Evolutionary conservation across 2,797 vertebrate species (phyloP).

Genomic region (Propithecus deckenii): DNA sequence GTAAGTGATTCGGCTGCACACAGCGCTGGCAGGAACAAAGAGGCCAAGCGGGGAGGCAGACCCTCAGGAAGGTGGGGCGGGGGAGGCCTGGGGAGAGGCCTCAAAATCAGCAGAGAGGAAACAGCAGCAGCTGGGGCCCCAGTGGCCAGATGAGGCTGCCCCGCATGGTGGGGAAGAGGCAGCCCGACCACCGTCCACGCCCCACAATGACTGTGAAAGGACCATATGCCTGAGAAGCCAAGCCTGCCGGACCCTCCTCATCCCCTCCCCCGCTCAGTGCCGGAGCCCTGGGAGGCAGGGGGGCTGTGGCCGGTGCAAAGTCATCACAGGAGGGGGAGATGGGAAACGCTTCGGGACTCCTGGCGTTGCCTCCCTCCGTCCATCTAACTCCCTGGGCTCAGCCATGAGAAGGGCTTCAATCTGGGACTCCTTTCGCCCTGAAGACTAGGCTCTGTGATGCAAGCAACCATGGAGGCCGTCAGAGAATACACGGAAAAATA

Average conservation of each 20-base stretch:
- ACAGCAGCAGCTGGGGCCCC: not conserved
- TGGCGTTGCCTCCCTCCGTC: not conserved
- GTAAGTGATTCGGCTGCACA: not conserved
- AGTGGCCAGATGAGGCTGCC: not conserved
- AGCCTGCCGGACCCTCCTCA: not conserved
- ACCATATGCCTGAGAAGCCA: not conserved
- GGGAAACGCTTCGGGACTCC: not conserved
- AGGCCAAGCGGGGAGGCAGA: not conserved
- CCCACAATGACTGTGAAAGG: constrained; percentile 7
- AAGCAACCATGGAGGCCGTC: accelerated
- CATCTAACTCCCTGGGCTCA: not conserved
- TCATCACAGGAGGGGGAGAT: not conserved
- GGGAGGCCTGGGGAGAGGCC: not conserved
- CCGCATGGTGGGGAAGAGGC: accelerated
- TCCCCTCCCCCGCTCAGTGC: not conserved
- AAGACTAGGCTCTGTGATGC: not conserved
- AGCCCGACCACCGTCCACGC: accelerated
- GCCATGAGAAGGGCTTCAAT: not conserved
- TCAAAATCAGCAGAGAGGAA: not conserved
- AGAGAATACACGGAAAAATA: not conserved
- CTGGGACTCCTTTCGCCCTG: not conserved
- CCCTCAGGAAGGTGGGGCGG: not conserved
- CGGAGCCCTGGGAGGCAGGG: not conserved
- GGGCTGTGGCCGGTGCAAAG: not conserved
- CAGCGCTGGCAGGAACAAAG: accelerated